These are phyloP conservation scores for Ectemnius cavifrons DNA, from an alignment of 2,888 invertebrate species.

Conservation along the genomic window DNA sequence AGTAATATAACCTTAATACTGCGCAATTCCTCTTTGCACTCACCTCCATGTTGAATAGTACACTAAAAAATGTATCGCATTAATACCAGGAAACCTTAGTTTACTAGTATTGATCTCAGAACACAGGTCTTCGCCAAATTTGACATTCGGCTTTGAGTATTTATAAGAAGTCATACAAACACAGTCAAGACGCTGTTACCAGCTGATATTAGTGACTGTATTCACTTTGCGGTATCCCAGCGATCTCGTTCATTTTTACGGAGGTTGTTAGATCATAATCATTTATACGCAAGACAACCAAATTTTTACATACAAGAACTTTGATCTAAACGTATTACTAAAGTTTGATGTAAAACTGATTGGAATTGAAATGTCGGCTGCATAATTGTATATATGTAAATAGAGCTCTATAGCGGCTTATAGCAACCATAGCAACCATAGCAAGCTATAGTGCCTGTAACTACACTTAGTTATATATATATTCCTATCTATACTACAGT, in stretches of 20 bases:
- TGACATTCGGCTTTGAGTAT: conserved; percentile 35
- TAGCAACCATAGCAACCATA: too few relatives aligned
- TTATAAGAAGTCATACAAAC: conserved; percentile 45
- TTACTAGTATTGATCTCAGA: conserved; percentile 31
- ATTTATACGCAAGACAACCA: too few relatives aligned
- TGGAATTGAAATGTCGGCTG: background rate
- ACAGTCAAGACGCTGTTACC: conserved; percentile 15
- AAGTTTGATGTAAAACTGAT: conserved; percentile 6
- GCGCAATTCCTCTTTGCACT: conserved; percentile 23
- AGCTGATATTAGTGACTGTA: background rate
- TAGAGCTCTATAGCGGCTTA: too few relatives aligned
- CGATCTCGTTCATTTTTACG: conserved; percentile 33
- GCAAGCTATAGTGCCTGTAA: background rate
- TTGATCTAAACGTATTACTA: background rate
- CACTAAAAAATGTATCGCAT: conserved; percentile 34
- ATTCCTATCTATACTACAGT: too few relatives aligned
- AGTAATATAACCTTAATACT: conserved; percentile 31
- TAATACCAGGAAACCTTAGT: conserved; percentile 41
- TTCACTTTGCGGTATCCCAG: conserved; percentile 36
- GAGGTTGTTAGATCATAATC: conserved; percentile 7
- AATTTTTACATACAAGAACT: too few relatives aligned
- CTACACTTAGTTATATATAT: background rate
- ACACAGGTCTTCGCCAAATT: conserved; percentile 31
- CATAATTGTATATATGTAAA: conserved; percentile 4
- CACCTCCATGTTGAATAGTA: conserved; percentile 56